Conservation (phyloP, 2,797 vertebrate genomes). For the Borostomias antarcticus region DNA sequence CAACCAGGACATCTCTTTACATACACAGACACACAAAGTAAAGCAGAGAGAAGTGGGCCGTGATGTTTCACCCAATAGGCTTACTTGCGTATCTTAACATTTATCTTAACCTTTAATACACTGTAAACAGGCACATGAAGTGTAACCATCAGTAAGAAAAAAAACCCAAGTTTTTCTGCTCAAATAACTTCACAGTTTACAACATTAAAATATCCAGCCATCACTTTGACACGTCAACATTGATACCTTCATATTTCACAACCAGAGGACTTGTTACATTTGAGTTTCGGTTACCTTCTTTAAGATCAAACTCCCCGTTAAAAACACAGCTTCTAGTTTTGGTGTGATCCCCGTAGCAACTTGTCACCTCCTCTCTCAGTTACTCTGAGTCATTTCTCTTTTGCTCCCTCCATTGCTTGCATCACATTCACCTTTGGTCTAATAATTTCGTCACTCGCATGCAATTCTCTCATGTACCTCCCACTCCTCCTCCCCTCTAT, state of each 20-base stretch:
- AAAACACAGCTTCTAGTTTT: conserved; percentile 9
- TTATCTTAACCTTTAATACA: too few relatives aligned
- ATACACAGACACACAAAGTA: too few relatives aligned
- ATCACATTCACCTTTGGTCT: conserved; percentile 71
- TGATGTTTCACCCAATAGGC: too few relatives aligned
- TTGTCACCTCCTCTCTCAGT: not conserved
- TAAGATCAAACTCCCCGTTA: not conserved
- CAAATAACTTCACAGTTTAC: not conserved
- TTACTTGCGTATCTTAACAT: too few relatives aligned
- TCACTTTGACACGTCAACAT: not conserved
- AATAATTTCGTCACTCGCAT: conserved; percentile 48
- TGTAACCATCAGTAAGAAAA: too few relatives aligned
- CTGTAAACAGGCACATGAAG: not conserved
- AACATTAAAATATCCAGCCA: not conserved
- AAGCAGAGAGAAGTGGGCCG: too few relatives aligned
- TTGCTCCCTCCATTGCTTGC: conserved; percentile 38
- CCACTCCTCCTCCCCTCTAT: conserved; percentile 25
- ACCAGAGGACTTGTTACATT: conserved; percentile 14
- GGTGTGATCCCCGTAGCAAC: too few relatives aligned
- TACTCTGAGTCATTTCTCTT: conserved; percentile 14
- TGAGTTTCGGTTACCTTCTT: conserved; percentile 5
- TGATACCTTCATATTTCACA: conserved; percentile 11
- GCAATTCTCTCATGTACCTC: conserved; percentile 44
- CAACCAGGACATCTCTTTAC: not conserved
- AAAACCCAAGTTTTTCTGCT: too few relatives aligned